Base-by-base conservation (phyloP, 2,797 vertebrate genomes). In the Chrosomus eos region DNA sequence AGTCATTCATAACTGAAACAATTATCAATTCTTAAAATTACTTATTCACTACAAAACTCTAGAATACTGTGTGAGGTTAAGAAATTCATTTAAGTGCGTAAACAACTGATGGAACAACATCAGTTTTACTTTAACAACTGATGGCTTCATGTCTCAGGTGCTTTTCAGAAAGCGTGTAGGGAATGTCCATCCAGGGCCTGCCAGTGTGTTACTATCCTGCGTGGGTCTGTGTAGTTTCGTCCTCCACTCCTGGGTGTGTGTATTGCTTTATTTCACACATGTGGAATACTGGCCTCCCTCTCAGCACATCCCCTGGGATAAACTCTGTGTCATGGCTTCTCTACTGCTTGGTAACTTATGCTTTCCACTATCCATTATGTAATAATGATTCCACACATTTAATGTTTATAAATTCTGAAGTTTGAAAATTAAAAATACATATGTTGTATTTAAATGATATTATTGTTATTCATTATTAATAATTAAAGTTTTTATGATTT, bases 231-330 rank as follows among this genome's bases (percentile, higher is more conserved):
- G 91, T 55, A 64, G 78, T 48, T 73, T 88, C 19, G 38, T 89
- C 10, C 80, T 92, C 7, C 89, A 91, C 79, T 90, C 90, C 19
- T 92, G 91, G 91, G n/a, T 92, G 68, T 91, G 91, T 64, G 86
- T 89, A 33, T 66, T 90, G 80, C 90, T 93, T 40, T 90, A 91
- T 81, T 62, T 91, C 76, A 89, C 89, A 36, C 87, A 89, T 4
- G 71, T 91, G 72, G 92, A 93, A 86, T 88, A 89, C 74, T 93
- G 92, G 92, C 88, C 89, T 31, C 48, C 62, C 1, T 71, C 86
- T 53, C 86, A 88, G 45, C 48, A 51, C 19, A 38, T 89, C 55
- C 90, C 90, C 73, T 93, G 92, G 92, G 85, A 81, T n/a, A 74
- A 79, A 8, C 86, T 93, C 67, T 90, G 90, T 60, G 71, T 60